Evolutionary conservation across 2,888 invertebrate species (phyloP).

Genomic region (Xestia c-nigrum): DNA sequence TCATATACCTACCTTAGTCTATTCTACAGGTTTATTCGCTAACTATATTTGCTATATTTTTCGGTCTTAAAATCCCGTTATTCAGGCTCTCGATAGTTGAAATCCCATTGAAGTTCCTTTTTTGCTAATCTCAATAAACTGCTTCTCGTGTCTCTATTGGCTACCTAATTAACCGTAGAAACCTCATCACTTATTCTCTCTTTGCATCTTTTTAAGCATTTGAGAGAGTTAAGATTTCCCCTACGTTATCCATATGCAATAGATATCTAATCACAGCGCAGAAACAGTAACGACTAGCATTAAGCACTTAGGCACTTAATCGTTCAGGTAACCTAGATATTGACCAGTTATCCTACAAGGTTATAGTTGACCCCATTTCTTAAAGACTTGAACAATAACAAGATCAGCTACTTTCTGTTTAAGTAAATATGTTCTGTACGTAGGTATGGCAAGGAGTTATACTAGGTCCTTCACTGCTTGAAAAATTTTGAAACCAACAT

Average conservation of each 20-base stretch:
- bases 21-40: not conserved
- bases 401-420: slow-evolving; percentile 22
- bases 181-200: slow-evolving; percentile 5
- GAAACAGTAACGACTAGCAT: not conserved
- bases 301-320: not conserved
- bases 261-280: slow-evolving; percentile 12
- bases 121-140: not conserved
- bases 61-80: not conserved
- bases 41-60: not conserved
- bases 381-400: slow-evolving; percentile 15
- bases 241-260: slow-evolving; percentile 12
- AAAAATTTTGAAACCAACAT: not conserved
- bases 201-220: not conserved
- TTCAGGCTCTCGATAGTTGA: not conserved
- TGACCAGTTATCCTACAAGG: slow-evolving; percentile 40
- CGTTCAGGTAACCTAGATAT: slow-evolving; percentile 32
- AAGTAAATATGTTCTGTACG: not conserved
- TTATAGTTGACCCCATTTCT: slow-evolving; percentile 26
- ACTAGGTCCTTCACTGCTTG: not conserved
- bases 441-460: slow-evolving; percentile 14
- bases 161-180: not conserved
- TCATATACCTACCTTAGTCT: not conserved
- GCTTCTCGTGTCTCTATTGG: not conserved
- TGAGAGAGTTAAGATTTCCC: not conserved
- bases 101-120: not conserved